These are phyloP conservation scores for Mastomys coucha DNA, from an alignment of 2,113 vertebrate species.

Conservation along the genomic window DNA sequence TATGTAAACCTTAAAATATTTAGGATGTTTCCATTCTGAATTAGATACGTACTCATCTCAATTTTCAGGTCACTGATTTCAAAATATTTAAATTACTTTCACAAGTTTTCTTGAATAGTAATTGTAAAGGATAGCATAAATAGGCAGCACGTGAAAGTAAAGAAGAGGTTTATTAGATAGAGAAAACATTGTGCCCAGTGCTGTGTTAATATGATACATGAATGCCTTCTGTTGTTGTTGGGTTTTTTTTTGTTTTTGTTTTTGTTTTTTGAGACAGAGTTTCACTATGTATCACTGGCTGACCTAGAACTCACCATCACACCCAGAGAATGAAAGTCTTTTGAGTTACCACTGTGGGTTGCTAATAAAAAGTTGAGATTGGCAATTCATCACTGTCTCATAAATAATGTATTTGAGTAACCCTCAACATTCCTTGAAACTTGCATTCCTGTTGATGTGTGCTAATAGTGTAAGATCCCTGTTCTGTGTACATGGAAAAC, in stretches of 20 bases:
- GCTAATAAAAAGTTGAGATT: constrained; percentile 46
- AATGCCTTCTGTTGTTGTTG: not conserved
- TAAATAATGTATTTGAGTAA: constrained; percentile 49
- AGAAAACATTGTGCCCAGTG: constrained; percentile 5
- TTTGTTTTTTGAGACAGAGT: not conserved
- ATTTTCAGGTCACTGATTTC: constrained; percentile 60
- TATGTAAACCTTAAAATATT: not conserved
- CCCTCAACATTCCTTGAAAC: constrained; percentile 8
- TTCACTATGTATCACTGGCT: not conserved
- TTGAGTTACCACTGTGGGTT: constrained; percentile 28
- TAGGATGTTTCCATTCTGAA: constrained; percentile 46
- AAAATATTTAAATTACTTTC: constrained; percentile 10
- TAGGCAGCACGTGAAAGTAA: constrained; percentile 18
- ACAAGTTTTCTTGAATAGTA: constrained; percentile 36
- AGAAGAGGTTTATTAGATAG: not conserved
- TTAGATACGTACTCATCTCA: not conserved
- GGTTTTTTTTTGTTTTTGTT: not conserved
- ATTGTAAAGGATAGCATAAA: constrained; percentile 2
- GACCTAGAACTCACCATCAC: not conserved
- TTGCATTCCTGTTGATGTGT: constrained; percentile 25
- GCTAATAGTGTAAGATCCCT: not conserved
- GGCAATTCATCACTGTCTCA: constrained; percentile 26
- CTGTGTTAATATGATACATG: constrained; percentile 21
- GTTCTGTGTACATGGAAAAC: not conserved
- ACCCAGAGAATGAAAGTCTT: not conserved